Evolutionary conservation across 64 coral and sea anemone species (phyloP).

Genomic region (Montipora cactus): DNA sequence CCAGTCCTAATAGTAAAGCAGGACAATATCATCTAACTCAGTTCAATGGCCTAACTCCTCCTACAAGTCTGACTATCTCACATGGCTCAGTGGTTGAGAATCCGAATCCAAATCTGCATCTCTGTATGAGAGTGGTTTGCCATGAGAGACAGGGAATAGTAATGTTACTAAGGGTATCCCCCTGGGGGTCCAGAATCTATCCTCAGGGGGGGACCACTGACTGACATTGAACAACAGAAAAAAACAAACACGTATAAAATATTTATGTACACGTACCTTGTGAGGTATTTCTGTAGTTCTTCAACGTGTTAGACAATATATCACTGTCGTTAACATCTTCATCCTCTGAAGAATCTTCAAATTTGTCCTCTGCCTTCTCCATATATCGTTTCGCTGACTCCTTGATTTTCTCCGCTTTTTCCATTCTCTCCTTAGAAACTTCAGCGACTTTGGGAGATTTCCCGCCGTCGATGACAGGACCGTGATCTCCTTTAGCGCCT

Average conservation of each 20-base stretch:
- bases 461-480: background rate
- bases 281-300: slow-evolving; percentile 72
- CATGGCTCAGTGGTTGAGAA: no score
- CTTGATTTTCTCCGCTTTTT: slow-evolving; percentile 82
- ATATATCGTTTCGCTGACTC: slow-evolving; percentile 79
- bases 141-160: no score
- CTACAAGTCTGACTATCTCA: no score
- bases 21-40: no score
- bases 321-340: slow-evolving; percentile 85
- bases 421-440: slow-evolving; percentile 68
- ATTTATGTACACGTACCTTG: slow-evolving; percentile 23
- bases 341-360: slow-evolving; percentile 85
- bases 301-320: slow-evolving; percentile 81
- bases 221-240: no score
- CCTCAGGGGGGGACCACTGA: no score
- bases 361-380: slow-evolving; percentile 35
- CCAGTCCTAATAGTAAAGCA: no score
- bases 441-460: background rate
- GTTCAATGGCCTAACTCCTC: no score
- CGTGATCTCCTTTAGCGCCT: background rate
- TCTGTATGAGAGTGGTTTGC: no score
- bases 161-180: no score
- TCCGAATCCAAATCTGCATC: no score
- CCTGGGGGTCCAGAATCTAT: no score
- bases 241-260: background rate